A percentile compares a stretch with the other conserved stretches of the same genome.
Conservation (phyloP, 1,140 invertebrate genomes). For the Pectinophora gossypiella region DNA sequence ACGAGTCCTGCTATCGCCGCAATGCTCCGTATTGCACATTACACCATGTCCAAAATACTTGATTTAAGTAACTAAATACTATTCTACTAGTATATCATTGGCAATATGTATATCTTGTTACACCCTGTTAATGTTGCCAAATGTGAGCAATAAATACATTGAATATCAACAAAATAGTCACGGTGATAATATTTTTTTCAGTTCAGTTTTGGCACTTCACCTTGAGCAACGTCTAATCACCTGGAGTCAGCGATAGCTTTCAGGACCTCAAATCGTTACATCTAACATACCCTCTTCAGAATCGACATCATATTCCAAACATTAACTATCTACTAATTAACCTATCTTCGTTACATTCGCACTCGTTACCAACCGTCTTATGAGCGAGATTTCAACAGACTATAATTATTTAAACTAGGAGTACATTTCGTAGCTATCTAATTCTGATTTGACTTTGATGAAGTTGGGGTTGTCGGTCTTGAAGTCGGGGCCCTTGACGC, state of each 20-base stretch:
- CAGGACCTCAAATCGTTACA: neutral
- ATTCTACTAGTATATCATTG: too few relatives aligned
- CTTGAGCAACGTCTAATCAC: neutral
- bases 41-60: too few relatives aligned
- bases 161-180: too few relatives aligned
- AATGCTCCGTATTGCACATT: too few relatives aligned
- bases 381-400: slow-evolving; percentile 15
- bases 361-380: neutral
- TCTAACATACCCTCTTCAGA: neutral
- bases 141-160: too few relatives aligned
- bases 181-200: too few relatives aligned
- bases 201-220: neutral
- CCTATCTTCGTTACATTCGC: neutral
- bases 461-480: slow-evolving; percentile 83
- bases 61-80: too few relatives aligned
- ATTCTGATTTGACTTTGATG: slow-evolving; percentile 57
- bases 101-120: too few relatives aligned
- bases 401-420: slow-evolving; percentile 39
- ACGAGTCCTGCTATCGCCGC: too few relatives aligned
- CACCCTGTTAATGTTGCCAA: too few relatives aligned
- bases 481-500: slow-evolving; percentile 85
- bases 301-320: neutral
- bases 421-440: slow-evolving; percentile 42
- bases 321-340: neutral
- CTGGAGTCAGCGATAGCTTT: neutral